phyloP scores from a whole-genome alignment of 2,113 vertebrate genomes.

The Empidonax traillii region DNA sequence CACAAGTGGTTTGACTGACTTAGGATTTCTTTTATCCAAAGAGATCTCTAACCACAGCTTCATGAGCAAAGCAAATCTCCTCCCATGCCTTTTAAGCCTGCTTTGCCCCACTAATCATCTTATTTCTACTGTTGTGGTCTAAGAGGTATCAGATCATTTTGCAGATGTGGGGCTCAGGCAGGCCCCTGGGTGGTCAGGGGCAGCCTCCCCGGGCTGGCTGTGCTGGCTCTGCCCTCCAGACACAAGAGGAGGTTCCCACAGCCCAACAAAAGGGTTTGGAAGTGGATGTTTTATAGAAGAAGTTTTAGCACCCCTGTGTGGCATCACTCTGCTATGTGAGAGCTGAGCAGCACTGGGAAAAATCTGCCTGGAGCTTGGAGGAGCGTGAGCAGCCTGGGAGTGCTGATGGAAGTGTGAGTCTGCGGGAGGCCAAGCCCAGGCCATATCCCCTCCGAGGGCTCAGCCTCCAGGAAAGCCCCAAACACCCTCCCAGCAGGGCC shows the following conservation, averaged over 20 bases:
- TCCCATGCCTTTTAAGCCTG: not conserved
- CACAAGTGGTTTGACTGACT: not conserved
- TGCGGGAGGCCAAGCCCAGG: not conserved
- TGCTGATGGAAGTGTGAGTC: slow-evolving; percentile 4
- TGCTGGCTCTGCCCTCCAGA: not conserved
- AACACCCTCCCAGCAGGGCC: not conserved
- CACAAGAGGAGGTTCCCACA: not conserved
- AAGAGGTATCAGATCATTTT: not conserved
- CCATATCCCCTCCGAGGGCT: not conserved
- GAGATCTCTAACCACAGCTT: not conserved
- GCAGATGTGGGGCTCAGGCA: not conserved
- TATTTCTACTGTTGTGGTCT: not conserved
- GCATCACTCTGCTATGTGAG: slow-evolving; percentile 72
- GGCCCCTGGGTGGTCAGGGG: not conserved
- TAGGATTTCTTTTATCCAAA: not conserved
- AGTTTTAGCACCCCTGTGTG: slow-evolving; percentile 90
- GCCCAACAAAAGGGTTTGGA: not conserved
- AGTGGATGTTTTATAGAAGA: slow-evolving; percentile 66
- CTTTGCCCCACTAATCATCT: not conserved
- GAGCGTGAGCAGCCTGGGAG: not conserved
- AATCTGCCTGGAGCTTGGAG: not conserved
- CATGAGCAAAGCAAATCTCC: not conserved
- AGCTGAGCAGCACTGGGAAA: not conserved
- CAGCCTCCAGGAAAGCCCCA: not conserved
- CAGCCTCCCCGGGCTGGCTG: not conserved